Conservation (phyloP, 2,797 vertebrate genomes). For the Chelon auratus region DNA sequence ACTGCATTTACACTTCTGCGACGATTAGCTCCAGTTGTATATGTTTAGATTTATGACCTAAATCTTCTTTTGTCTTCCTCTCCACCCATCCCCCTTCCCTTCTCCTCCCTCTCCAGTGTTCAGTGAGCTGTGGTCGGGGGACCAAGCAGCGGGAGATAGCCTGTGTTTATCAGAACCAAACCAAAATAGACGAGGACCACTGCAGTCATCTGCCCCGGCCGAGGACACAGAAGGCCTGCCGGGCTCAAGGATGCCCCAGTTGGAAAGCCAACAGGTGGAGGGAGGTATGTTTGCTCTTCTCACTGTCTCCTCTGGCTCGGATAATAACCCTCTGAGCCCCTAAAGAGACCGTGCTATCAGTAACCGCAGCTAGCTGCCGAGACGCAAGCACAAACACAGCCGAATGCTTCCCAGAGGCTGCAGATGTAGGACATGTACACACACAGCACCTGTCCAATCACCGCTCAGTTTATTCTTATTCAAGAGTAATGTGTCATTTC, state of each 20-base stretch:
- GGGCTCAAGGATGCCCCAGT: slow-evolving; percentile 87
- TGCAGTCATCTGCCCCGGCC: slow-evolving; percentile 89
- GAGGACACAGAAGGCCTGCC: slow-evolving; percentile 87
- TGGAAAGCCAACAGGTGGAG: slow-evolving; percentile 94
- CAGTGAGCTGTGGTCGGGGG: slow-evolving; percentile 93
- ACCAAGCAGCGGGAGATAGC: slow-evolving; percentile 88
- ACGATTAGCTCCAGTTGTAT: neutral
- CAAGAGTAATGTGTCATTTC: slow-evolving; percentile 60
- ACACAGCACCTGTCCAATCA: slow-evolving; percentile 72
- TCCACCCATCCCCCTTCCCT: slow-evolving; percentile 12
- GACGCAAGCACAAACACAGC: slow-evolving; percentile 53
- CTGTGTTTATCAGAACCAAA: slow-evolving; percentile 86
- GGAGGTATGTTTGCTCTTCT: slow-evolving; percentile 83
- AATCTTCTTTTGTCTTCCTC: slow-evolving; percentile 8
- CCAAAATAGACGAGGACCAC: slow-evolving; percentile 82
- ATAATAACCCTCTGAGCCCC: slow-evolving; percentile 34
- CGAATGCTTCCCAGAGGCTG: slow-evolving; percentile 42
- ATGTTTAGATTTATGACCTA: neutral
- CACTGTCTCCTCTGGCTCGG: slow-evolving; percentile 23
- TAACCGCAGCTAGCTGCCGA: slow-evolving; percentile 47
- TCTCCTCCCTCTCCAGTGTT: slow-evolving; percentile 84
- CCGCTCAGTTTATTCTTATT: slow-evolving; percentile 61
- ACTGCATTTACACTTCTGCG: neutral
- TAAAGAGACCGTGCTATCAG: slow-evolving; percentile 14
- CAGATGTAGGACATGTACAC: slow-evolving; percentile 66